A percentile compares a stretch with the other conserved stretches of the same genome.
Evolutionary conservation across 1,140 invertebrate species (phyloP).

Genomic region (Panulirus ornatus): DNA sequence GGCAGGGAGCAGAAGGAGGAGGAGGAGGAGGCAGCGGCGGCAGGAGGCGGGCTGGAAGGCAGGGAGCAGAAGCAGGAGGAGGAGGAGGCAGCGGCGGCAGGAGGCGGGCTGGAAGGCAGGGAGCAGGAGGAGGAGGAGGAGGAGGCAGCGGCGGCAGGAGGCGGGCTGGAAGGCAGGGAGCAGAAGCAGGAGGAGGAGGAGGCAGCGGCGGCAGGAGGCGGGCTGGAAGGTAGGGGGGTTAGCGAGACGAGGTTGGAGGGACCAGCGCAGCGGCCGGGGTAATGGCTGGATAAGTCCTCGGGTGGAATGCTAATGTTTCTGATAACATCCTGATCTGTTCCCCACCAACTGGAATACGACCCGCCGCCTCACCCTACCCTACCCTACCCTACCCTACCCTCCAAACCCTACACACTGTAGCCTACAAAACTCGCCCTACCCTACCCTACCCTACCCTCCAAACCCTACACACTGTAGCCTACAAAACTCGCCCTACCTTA

Average conservation of each 20-base stretch:
- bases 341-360: conserved; percentile 8
- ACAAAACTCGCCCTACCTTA: too few relatives aligned
- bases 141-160: background rate
- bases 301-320: conserved; percentile 37
- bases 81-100: too few relatives aligned
- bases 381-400: background rate
- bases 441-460: too few relatives aligned
- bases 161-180: background rate
- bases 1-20: too few relatives aligned
- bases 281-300: conserved; percentile 35
- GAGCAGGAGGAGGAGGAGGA: conserved; percentile 8
- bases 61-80: too few relatives aligned
- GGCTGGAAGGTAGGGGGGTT: background rate
- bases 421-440: too few relatives aligned
- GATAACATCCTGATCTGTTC: conserved; percentile 27
- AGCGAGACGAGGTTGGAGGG: background rate
- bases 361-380: background rate
- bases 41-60: too few relatives aligned
- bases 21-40: too few relatives aligned
- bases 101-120: too few relatives aligned
- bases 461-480: too few relatives aligned
- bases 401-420: too few relatives aligned
- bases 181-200: conserved; percentile 6
- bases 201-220: background rate
- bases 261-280: too few relatives aligned